phyloP scores from a whole-genome alignment of 2,888 invertebrate species.

The Chelonus formosanus region DNA sequence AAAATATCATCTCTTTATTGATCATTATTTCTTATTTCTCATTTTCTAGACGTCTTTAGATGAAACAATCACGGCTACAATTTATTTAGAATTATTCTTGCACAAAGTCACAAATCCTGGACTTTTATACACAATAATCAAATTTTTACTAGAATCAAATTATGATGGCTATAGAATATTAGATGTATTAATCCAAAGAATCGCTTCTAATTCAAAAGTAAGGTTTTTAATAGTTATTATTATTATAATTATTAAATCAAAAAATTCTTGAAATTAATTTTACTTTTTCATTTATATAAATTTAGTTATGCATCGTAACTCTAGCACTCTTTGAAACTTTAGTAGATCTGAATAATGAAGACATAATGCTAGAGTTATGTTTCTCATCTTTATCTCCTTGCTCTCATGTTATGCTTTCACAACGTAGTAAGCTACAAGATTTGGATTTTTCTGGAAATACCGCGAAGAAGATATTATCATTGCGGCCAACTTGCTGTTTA shows the following conservation, averaged over 20 bases:
- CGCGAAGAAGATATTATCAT: constrained; percentile 78
- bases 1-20: constrained; percentile 4
- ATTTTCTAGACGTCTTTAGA: constrained; percentile 81
- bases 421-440: constrained; percentile 75
- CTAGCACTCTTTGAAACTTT: constrained; percentile 90
- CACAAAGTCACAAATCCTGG: constrained; percentile 87
- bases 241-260: constrained; percentile 12
- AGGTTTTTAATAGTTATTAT: constrained; percentile 45
- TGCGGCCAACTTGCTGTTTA: constrained; percentile 75
- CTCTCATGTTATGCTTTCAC: constrained; percentile 83
- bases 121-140: constrained; percentile 81
- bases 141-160: constrained; percentile 83
- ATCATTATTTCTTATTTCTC: constrained; percentile 6
- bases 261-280: constrained; percentile 11
- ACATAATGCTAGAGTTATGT: constrained; percentile 91
- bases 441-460: constrained; percentile 78
- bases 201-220: constrained; percentile 79
- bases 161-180: constrained; percentile 87
- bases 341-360: constrained; percentile 92
- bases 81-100: constrained; percentile 90
- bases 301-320: constrained; percentile 84
- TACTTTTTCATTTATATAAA: constrained; percentile 18
- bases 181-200: constrained; percentile 82
- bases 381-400: constrained; percentile 86
- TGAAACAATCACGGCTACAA: constrained; percentile 91